Conservation (phyloP, 1,140 invertebrate species). For the Microplitis mediator region DNA sequence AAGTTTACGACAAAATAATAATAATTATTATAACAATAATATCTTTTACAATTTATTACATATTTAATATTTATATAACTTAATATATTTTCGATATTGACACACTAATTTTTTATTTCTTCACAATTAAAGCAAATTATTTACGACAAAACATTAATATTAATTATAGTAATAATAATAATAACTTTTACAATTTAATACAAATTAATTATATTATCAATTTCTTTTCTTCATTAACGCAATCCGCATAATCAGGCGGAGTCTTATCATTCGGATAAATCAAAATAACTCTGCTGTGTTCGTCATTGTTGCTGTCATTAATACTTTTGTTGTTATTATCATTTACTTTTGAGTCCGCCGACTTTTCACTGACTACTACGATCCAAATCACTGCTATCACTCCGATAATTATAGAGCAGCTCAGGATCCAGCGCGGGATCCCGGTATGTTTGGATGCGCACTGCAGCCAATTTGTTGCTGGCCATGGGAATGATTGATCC, state of each 20-base stretch:
- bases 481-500: conserved; percentile 39
- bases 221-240: neutral
- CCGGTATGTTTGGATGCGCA: conserved; percentile 65
- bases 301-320: neutral
- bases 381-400: conserved; percentile 63
- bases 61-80: too few relatives aligned
- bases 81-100: too few relatives aligned
- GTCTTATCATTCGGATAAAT: neutral
- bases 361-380: conserved; percentile 51
- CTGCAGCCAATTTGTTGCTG: conserved; percentile 59
- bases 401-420: conserved; percentile 54
- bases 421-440: conserved; percentile 62
- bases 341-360: neutral
- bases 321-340: neutral
- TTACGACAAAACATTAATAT: too few relatives aligned
- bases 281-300: neutral
- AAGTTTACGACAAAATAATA: too few relatives aligned
- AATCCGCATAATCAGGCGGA: neutral
- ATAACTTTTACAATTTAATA: too few relatives aligned
- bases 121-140: too few relatives aligned
- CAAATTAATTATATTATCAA: neutral
- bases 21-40: too few relatives aligned
- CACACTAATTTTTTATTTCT: too few relatives aligned
- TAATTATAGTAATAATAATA: too few relatives aligned
- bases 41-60: too few relatives aligned